Base-by-base conservation (phyloP, 2,797 vertebrate species). In the Neosalanx taihuensis region DNA sequence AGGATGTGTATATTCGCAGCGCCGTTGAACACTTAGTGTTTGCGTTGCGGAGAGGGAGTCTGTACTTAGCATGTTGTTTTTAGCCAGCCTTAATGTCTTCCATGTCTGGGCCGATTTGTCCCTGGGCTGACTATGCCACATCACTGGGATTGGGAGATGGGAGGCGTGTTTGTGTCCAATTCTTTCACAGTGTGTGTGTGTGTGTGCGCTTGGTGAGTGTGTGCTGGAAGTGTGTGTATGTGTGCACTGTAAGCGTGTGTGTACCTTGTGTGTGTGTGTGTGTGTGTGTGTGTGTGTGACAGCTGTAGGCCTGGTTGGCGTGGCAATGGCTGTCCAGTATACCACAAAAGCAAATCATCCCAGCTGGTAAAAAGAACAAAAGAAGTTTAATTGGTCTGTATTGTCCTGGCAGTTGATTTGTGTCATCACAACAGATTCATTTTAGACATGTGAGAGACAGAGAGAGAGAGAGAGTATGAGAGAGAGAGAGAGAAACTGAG, bases 41-140 rank as follows among this genome's bases (percentile, higher is more conserved):
- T 85, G 84, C 82, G 66, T 86, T 85, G 86, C 74, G 84, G 85
- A 88, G 81, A 88, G 83, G 71, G 64, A 88, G 79, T 83, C 89
- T 89, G 84, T 90, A 92, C 82, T 92, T 92, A 87, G 73, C 85
- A 82, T 89, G 89, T 89, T 87, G 82, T 89, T 90, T 92, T 91
- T 90, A 92, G 85, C 83, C 72, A 60, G 81, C 84, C 82, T 82
- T 90, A 86, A 90, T 86, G 89, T 86, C 82, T 87, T 88, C 86
- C 85, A 86, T 89, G 85, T 88, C 89, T 85, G 80, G 72, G 83
- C 81, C 74, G 70, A 89, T 90, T 86, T 86, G 88, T 86, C 82
- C 81, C 77, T 81, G 89, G 79, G 80, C 77, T 80, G 83, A 82
- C 83, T 84, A 77, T 73, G 81, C 85, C 83, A 88, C 84, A 76